A percentile compares a stretch with the other conserved stretches of the same genome.
Evolutionary conservation across 1,140 invertebrate species (phyloP).

Genomic region (Amyelois transitella): DNA sequence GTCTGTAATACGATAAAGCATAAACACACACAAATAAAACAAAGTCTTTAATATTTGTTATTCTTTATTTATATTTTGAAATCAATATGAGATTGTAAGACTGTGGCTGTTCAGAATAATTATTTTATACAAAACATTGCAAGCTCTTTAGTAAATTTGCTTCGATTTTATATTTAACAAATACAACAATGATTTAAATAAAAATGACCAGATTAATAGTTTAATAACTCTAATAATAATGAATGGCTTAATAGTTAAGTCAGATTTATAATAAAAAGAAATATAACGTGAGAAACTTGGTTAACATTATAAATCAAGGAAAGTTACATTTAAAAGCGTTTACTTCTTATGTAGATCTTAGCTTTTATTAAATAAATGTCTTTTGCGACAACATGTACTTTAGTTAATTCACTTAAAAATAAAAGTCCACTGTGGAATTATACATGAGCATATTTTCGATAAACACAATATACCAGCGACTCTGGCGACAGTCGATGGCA

Average conservation of each 20-base stretch:
- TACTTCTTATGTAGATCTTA: slow-evolving; percentile 61
- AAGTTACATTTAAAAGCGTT: slow-evolving; percentile 70
- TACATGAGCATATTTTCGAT: slow-evolving; percentile 35
- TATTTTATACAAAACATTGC: slow-evolving; percentile 68
- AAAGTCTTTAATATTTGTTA: slow-evolving; percentile 50
- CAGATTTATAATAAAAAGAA: slow-evolving; percentile 66
- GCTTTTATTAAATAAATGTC: slow-evolving; percentile 61
- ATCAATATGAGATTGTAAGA: slow-evolving; percentile 73
- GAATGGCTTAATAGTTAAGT: slow-evolving; percentile 62
- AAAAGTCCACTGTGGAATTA: slow-evolving; percentile 50
- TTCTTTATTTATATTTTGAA: slow-evolving; percentile 66
- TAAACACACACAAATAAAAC: slow-evolving; percentile 31
- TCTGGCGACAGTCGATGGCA: slow-evolving; percentile 49
- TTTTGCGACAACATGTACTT: slow-evolving; percentile 68
- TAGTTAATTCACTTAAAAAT: slow-evolving; percentile 53
- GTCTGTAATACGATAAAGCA: too few species aligned
- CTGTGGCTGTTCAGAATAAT: slow-evolving; percentile 60
- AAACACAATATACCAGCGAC: slow-evolving; percentile 19
- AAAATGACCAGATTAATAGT: slow-evolving; percentile 74
- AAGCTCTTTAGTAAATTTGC: slow-evolving; percentile 66
- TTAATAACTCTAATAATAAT: slow-evolving; percentile 66
- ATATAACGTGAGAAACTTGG: slow-evolving; percentile 66
- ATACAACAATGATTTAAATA: slow-evolving; percentile 70
- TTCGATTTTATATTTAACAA: slow-evolving; percentile 67
- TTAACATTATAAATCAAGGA: slow-evolving; percentile 65